Conservation (phyloP, 2,797 vertebrate species). For the Rachycentron canadum region DNA sequence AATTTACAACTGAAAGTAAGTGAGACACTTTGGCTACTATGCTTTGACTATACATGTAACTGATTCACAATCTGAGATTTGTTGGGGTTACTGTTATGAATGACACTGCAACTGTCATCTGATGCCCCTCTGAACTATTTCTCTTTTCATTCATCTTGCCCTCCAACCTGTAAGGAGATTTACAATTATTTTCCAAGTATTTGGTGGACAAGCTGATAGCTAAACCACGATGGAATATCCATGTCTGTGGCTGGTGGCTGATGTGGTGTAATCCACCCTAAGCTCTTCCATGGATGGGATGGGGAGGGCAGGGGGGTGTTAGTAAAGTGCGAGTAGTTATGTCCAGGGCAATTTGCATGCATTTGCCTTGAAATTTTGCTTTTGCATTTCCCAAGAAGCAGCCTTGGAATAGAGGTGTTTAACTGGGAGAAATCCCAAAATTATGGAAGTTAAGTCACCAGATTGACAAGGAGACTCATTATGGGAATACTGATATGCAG, state of each 20-base stretch:
- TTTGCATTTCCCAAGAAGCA: neutral
- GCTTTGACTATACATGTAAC: neutral
- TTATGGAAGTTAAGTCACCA: neutral
- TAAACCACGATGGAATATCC: conserved; percentile 71
- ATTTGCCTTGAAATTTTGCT: conserved; percentile 23
- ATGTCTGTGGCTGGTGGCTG: conserved; percentile 65
- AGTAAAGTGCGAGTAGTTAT: conserved; percentile 35
- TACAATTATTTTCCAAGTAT: conserved; percentile 58
- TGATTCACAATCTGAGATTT: conserved; percentile 6
- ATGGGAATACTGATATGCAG: neutral
- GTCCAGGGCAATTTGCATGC: conserved; percentile 13
- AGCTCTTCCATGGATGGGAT: conserved; percentile 59
- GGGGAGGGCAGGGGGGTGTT: conserved; percentile 40
- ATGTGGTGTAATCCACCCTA: conserved; percentile 81
- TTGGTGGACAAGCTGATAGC: conserved; percentile 62
- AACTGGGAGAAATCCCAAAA: neutral
- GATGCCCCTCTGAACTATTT: conserved; percentile 11
- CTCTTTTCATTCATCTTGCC: conserved; percentile 41
- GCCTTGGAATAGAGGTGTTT: neutral
- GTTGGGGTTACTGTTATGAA: neutral
- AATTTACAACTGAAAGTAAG: neutral
- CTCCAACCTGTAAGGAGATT: conserved; percentile 58
- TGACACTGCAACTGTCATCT: conserved; percentile 3
- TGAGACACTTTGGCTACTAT: neutral
- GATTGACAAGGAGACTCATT: neutral